Evolutionary conservation across 2,113 vertebrate species (phyloP), one percentile per base, ranked within the genome.

Genomic region (Bubo scandiacus): DNA sequence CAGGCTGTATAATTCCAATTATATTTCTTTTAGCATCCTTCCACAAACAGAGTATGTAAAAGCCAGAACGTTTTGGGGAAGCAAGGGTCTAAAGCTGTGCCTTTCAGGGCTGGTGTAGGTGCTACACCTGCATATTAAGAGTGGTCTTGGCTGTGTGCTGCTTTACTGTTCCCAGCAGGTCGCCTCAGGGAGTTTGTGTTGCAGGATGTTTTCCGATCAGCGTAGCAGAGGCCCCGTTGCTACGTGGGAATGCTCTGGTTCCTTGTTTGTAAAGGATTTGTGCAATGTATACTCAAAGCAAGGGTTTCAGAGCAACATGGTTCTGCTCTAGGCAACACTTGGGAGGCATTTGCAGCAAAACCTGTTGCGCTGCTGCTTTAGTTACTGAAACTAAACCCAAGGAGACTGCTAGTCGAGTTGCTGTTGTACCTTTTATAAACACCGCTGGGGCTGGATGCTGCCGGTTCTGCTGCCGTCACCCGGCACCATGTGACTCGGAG

Each of bases 371-470:
- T 62, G 52, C 67, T n/a, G 16, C 42, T 20, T 49, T 29, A 22
- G 65, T 30, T 51, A 43, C 51, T 51, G 59, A n/a, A 13, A 8
- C 49, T 19, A 5, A 42, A 27, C 55, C 68, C 38, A 4, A 13
- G 42, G 17, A 51, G 42, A 4, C 22, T 2, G 0, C 9, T 11
- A 3, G 11, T 6, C 10, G 79, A 26, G 18, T 3, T 43, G 57
- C 30, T 2, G 2, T 8, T 4, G 10, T 17, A 19, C 52, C 65
- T 57, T 14, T 32, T 15, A 3, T 3, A 32, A 25, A 9, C 1
- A 2, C 78, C 15, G 21, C 10, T 26, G 42, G 57, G 21, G 43
- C 62, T 38, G 58, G 38, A 2, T 17, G 63, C 70, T 45, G 40
- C 43, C 12, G 5, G 40, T 7, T 13, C 55, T 61, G 71, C 47